Percentiles rank a stretch among this genome's conserved stretches.
phyloP scores from a whole-genome alignment of 2,888 invertebrate species.

The Gymnosoma rotundatum region DNA sequence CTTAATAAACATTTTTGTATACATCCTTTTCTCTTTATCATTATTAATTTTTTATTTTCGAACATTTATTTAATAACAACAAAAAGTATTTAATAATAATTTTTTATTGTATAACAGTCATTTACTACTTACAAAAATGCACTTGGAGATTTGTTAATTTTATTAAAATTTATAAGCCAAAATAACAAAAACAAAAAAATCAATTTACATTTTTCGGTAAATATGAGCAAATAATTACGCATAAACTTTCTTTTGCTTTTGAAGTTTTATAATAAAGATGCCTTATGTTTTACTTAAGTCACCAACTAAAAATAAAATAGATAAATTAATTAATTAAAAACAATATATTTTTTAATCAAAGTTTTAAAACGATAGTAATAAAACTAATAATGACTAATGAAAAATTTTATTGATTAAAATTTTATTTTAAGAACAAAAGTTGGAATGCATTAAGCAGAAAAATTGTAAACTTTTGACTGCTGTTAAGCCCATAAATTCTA shows the following conservation, averaged over 20 bases:
- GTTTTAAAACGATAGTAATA: background rate
- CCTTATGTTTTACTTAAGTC: slow-evolving; percentile 64
- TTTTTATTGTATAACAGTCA: slow-evolving; percentile 39
- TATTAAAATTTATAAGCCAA: slow-evolving; percentile 3
- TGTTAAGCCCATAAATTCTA: background rate
- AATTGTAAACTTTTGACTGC: background rate
- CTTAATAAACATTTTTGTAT: background rate
- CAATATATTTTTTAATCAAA: slow-evolving; percentile 2
- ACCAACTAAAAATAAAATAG: slow-evolving; percentile 64
- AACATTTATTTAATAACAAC: slow-evolving; percentile 33
- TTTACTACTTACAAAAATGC: slow-evolving; percentile 57
- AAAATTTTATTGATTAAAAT: too few species aligned
- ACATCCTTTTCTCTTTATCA: too few species aligned
- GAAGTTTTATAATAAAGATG: slow-evolving; percentile 37
- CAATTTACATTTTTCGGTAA: slow-evolving; percentile 19
- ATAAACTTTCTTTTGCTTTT: slow-evolving; percentile 39
- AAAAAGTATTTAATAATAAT: slow-evolving; percentile 20
- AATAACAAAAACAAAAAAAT: slow-evolving; percentile 2
- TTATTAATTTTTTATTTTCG: slow-evolving; percentile 17
- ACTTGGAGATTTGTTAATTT: slow-evolving; percentile 39
- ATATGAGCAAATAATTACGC: slow-evolving; percentile 29
- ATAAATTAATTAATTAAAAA: slow-evolving; percentile 43
- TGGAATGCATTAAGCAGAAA: too few species aligned
- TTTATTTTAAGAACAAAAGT: too few species aligned
- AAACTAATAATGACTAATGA: too few species aligned